Evolutionary conservation across 2,797 vertebrate species (phyloP).

Genomic region (Erethizon dorsatum): DNA sequence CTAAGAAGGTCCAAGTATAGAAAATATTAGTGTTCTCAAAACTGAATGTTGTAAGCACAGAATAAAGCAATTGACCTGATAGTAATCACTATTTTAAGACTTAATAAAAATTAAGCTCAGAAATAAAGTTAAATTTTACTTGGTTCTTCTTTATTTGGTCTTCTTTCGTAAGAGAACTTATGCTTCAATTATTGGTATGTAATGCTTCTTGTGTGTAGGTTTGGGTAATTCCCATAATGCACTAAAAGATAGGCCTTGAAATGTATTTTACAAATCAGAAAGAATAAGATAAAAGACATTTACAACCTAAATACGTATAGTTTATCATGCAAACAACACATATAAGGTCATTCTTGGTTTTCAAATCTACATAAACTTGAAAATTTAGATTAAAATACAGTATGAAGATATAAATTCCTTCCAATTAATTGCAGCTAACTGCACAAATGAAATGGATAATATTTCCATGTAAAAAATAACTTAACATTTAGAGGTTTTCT

Average conservation of each 20-base stretch:
- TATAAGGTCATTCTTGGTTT: not conserved
- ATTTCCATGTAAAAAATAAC: conserved; percentile 6
- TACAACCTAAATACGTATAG: not conserved
- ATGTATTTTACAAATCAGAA: conserved; percentile 6
- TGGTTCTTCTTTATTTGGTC: conserved; percentile 48
- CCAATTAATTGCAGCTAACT: not conserved
- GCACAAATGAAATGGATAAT: not conserved
- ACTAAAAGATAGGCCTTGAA: not conserved
- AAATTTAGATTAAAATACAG: not conserved
- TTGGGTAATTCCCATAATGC: not conserved
- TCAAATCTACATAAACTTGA: not conserved
- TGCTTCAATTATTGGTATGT: not conserved
- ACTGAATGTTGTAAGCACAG: conserved; percentile 18
- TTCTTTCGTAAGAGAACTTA: not conserved
- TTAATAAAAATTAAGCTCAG: conserved; percentile 53
- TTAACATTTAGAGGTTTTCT: not conserved
- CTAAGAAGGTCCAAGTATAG: not conserved
- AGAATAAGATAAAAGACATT: not conserved
- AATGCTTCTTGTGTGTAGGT: not conserved
- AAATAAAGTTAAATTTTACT: conserved; percentile 55
- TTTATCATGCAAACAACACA: not conserved
- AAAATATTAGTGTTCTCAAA: conserved; percentile 54
- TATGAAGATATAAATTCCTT: not conserved
- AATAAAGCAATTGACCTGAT: conserved; percentile 34
- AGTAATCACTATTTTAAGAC: not conserved